These are phyloP conservation scores for Apodemus agrarius DNA, from an alignment of 2,797 vertebrate genomes.

Conservation along the genomic window DNA sequence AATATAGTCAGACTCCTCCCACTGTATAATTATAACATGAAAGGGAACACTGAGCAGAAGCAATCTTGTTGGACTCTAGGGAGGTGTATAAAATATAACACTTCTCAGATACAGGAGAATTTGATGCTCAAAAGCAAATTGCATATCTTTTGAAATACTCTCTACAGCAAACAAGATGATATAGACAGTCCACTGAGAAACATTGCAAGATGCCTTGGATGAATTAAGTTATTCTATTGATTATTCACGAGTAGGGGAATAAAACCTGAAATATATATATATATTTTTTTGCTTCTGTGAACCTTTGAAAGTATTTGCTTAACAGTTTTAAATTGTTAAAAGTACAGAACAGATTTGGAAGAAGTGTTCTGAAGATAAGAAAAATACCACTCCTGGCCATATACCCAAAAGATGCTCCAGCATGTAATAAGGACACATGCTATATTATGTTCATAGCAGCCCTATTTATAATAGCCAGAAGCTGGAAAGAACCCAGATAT, in stretches of 20 bases:
- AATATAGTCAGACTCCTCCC: background rate
- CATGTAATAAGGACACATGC: no score
- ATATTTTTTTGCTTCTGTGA: background rate
- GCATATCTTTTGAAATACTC: fast-evolving
- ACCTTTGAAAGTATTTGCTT: background rate
- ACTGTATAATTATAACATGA: background rate
- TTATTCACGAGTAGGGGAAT: no score
- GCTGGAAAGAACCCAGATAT: no score
- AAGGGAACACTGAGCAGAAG: background rate
- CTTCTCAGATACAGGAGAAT: background rate
- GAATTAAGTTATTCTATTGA: background rate
- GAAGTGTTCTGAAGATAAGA: background rate
- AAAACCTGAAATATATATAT: no score
- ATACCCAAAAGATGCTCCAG: no score
- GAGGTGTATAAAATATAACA: fast-evolving
- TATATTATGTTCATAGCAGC: no score
- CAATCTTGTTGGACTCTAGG: background rate
- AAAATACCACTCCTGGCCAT: background rate
- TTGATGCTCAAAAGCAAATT: background rate
- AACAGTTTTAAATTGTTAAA: background rate
- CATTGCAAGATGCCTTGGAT: background rate
- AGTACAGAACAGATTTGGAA: background rate
- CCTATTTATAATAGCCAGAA: no score
- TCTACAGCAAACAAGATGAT: background rate
- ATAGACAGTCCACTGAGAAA: background rate